Conservation (phyloP, 2,113 vertebrate species). For the Diadophis punctatus region DNA sequence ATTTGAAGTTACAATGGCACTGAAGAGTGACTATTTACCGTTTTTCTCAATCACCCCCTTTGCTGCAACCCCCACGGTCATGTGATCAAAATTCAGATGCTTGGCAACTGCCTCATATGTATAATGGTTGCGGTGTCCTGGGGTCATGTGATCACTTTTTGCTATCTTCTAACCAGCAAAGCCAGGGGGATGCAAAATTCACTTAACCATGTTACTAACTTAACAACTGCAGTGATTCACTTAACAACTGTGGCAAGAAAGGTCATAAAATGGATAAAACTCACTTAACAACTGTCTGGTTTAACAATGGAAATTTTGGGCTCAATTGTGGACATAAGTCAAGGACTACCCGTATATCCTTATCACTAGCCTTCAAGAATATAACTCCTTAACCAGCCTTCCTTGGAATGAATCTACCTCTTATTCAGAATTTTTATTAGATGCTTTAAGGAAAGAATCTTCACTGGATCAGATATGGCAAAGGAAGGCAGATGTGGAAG, state of each 20-base stretch:
- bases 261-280: too few species aligned
- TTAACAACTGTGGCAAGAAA: too few species aligned
- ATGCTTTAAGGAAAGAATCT: not conserved
- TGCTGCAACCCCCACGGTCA: not conserved
- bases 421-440: not conserved
- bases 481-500: not conserved
- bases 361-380: not conserved
- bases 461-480: not conserved
- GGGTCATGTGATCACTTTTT: not conserved
- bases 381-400: not conserved
- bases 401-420: not conserved
- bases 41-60: not conserved
- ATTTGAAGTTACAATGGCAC: too few species aligned
- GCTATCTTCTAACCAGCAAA: not conserved
- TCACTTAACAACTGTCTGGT: too few species aligned
- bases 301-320: too few species aligned
- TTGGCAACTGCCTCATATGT: not conserved
- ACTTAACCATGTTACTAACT: not conserved
- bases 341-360: not conserved
- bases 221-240: too few species aligned
- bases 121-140: not conserved
- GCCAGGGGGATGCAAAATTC: not conserved
- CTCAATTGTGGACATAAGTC: too few species aligned
- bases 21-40: not conserved
- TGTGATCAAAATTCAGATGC: not conserved